Conservation (phyloP, 2,113 vertebrate species). For the Genyomyrus donnyi region DNA sequence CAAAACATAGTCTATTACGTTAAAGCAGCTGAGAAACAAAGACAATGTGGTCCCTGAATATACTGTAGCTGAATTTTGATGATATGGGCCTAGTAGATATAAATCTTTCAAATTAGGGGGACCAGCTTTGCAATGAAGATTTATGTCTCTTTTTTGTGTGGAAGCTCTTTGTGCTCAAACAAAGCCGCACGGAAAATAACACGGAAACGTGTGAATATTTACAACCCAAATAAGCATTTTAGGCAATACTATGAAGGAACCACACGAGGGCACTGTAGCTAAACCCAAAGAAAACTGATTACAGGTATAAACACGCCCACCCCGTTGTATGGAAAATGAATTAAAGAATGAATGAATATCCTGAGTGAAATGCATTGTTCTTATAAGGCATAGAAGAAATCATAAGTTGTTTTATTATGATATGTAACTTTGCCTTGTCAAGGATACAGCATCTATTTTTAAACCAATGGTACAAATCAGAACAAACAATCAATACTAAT, state of each 20-base stretch:
- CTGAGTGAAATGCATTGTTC: neutral
- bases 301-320: neutral
- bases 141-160: neutral
- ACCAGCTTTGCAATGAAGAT: neutral
- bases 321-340: neutral
- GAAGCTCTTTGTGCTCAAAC: neutral
- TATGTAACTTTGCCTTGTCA: neutral
- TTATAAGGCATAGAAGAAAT: neutral
- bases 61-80: neutral
- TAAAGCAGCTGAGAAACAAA: neutral
- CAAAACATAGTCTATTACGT: neutral
- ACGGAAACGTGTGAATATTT: neutral
- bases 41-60: neutral
- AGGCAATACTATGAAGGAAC: neutral
- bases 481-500: neutral
- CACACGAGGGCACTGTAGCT: slow-evolving; percentile 16
- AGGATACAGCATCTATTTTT: neutral
- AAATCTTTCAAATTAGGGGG: neutral
- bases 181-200: neutral
- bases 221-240: neutral
- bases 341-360: neutral
- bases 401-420: neutral
- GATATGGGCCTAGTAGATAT: neutral
- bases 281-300: neutral
- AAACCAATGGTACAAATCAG: neutral